These are phyloP conservation scores for Drosophila arizonae DNA, from an alignment of 1,140 invertebrate genomes.

Conservation along the genomic window DNA sequence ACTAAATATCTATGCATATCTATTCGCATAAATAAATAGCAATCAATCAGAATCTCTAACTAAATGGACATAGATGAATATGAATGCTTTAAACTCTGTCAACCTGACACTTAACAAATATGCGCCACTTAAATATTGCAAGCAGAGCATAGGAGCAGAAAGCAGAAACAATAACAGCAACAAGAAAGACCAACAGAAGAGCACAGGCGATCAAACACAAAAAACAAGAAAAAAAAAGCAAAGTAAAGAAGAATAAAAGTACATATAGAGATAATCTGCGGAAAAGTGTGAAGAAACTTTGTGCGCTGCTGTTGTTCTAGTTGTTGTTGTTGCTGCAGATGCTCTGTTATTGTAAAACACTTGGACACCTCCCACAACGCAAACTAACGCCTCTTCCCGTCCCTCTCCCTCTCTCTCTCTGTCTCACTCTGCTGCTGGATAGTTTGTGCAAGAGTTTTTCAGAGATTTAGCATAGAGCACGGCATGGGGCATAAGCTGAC, in stretches of 20 bases:
- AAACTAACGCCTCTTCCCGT: neutral
- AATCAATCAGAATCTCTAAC: no score
- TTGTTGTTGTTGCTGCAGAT: neutral
- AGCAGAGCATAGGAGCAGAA: constrained; percentile 1
- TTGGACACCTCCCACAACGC: neutral
- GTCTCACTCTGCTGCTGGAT: no score
- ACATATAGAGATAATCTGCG: constrained; percentile 39
- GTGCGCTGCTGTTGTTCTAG: neutral
- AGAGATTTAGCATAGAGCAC: constrained; percentile 13
- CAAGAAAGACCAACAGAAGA: constrained; percentile 5
- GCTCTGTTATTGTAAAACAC: constrained; percentile 7
- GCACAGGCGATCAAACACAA: neutral
- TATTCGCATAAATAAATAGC: no score
- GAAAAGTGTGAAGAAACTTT: constrained; percentile 44
- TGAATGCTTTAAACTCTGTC: no score
- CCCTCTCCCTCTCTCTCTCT: no score
- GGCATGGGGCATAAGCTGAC: constrained; percentile 46
- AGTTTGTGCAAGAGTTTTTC: neutral
- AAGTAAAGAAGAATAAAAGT: neutral
- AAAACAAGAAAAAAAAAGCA: neutral
- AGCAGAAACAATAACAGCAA: constrained; percentile 3
- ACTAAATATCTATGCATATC: no score
- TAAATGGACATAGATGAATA: no score
- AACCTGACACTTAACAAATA: neutral
- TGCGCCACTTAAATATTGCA: neutral